phyloP scores from a whole-genome alignment of 2,797 vertebrate species.

The Phrynocephalus guinanensis region DNA sequence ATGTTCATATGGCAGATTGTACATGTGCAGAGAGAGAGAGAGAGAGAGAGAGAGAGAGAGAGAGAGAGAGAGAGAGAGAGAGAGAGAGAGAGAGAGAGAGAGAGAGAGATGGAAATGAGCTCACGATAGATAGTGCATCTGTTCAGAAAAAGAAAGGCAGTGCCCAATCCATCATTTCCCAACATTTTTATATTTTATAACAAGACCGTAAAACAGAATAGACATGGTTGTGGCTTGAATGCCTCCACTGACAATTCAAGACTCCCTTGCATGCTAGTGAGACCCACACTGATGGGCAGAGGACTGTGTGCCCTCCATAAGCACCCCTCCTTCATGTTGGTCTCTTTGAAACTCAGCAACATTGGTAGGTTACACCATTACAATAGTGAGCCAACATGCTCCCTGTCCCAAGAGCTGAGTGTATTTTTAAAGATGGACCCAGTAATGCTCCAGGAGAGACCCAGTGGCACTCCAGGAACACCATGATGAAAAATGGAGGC shows the following conservation, averaged over 20 bases:
- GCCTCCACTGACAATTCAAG: slow-evolving; percentile 1
- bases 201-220: neutral
- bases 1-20: slow-evolving; percentile 65
- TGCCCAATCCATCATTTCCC: slow-evolving; percentile 53
- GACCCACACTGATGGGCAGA: slow-evolving; percentile 48
- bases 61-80: slow-evolving; percentile 46
- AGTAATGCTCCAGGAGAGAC: neutral
- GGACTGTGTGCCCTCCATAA: neutral
- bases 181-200: slow-evolving; percentile 57
- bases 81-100: neutral
- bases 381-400: neutral
- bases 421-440: neutral
- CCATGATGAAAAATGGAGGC: too few species aligned
- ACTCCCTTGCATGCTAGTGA: slow-evolving; percentile 40
- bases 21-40: slow-evolving; percentile 63
- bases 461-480: neutral
- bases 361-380: too few species aligned
- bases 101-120: slow-evolving; percentile 64
- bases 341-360: neutral
- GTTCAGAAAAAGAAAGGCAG: slow-evolving; percentile 57
- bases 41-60: too few species aligned
- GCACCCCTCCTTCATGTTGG: neutral
- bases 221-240: neutral
- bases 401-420: neutral
- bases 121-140: slow-evolving; percentile 56